phyloP scores from a whole-genome alignment of 2,888 invertebrate genomes.

The Eristalis pertinax region DNA sequence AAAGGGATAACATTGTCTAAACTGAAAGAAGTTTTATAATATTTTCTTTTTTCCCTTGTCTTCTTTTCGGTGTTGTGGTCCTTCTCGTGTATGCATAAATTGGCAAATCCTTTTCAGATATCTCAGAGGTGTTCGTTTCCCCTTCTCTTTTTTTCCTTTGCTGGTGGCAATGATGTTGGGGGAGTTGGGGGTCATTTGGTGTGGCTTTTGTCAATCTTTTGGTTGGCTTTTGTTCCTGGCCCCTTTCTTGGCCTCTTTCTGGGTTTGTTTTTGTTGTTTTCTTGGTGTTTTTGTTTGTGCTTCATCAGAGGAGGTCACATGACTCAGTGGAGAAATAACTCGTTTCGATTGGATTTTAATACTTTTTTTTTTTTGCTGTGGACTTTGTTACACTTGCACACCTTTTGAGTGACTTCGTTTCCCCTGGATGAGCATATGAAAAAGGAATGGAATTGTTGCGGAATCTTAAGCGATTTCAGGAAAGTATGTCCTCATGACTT shows the following conservation, averaged over 20 bases:
- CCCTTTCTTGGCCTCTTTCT: neutral
- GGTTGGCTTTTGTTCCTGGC: slow-evolving; percentile 10
- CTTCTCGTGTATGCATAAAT: slow-evolving; percentile 40
- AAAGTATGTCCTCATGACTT: no score
- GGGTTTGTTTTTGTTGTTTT: neutral
- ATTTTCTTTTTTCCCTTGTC: slow-evolving; percentile 10
- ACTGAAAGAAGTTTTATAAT: slow-evolving; percentile 43
- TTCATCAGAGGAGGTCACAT: neutral
- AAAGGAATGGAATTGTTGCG: no score
- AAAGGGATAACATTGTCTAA: slow-evolving; percentile 60
- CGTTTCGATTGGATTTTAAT: slow-evolving; percentile 15
- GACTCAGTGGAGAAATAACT: neutral
- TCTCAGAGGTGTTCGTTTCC: slow-evolving; percentile 37
- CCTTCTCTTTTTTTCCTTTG: neutral
- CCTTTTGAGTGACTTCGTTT: neutral
- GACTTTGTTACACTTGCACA: neutral
- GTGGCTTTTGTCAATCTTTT: slow-evolving; percentile 54
- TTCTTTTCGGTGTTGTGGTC: slow-evolving; percentile 2
- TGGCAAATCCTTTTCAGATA: slow-evolving; percentile 62
- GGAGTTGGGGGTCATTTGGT: slow-evolving; percentile 46
- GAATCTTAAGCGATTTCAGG: no score
- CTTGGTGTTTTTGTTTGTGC: neutral
- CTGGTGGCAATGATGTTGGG: slow-evolving; percentile 22
- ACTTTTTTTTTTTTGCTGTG: neutral
- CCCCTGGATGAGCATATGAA: no score